These are phyloP conservation scores for Ifrita kowaldi DNA, from an alignment of 2,113 vertebrate genomes.

Conservation along the genomic window DNA sequence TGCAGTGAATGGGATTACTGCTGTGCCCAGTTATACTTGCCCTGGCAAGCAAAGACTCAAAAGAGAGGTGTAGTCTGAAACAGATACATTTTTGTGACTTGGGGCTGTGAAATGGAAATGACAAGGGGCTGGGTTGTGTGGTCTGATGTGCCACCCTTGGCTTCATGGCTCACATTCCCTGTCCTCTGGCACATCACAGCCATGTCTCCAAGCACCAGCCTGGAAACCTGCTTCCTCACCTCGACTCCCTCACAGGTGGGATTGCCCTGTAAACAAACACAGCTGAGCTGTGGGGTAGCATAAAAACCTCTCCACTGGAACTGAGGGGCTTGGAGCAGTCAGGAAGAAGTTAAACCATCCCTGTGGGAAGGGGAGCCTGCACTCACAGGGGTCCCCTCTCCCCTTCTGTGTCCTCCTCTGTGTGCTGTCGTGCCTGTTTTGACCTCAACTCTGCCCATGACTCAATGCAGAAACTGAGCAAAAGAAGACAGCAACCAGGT, in stretches of 20 bases:
- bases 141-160: fast-evolving
- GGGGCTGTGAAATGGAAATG: not conserved
- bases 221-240: not conserved
- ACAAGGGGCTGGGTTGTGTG: not conserved
- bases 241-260: not conserved
- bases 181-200: not conserved
- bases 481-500: not conserved
- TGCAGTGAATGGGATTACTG: not conserved
- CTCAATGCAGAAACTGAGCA: fast-evolving
- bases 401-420: not conserved
- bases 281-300: not conserved
- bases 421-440: not conserved
- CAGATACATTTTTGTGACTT: not conserved
- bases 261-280: not conserved
- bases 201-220: not conserved
- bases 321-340: not conserved
- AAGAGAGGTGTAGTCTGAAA: not conserved
- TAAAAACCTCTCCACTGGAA: not conserved
- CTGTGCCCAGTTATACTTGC: not conserved
- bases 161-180: not conserved
- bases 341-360: not conserved
- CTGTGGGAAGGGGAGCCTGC: not conserved
- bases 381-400: not conserved
- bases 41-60: not conserved
- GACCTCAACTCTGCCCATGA: not conserved